Evolutionary conservation across 2,888 invertebrate species (phyloP), one percentile per base, ranked within the genome.

Genomic region (Koerneria pararmatus): DNA sequence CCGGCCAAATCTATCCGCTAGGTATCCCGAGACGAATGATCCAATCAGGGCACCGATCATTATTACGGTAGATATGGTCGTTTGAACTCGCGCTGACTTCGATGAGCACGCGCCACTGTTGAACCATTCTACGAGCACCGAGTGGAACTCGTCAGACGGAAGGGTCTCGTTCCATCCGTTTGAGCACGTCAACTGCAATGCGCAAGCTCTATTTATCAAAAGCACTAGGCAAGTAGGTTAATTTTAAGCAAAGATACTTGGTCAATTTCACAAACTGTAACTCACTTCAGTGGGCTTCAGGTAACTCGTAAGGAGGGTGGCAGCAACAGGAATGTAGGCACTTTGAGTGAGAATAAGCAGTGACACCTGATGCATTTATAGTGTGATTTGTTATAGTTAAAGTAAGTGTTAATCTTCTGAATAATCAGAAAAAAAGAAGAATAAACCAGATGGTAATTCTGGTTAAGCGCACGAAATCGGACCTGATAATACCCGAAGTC

Each of bases 21-120:
- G 31, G 63, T 70, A 78, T 11, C 82, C 82, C 32, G 78, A 71
- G 31, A 72, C 22, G 49, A 81, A 74, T 1, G 82, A 71, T 27
- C 82, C 82, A 6, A 76, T 27, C 0, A 80, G 59, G 5, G 77
- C 82, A 37, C 80, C 80, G 35, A 72, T 64, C 80, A 82, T 80
- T 19, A 79, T 67, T 54, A 22, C 19, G 24, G 35, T 54, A 41
- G n/a, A 31, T 27, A 63, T 27, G 1, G 22, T 11, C 5, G 63
- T 63, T 41, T 35, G 35, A 3, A 63, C 27, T 1, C 11, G 11
- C 35, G 11, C n/a, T 29, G 54, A 27, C 11, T 27, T 2, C 63
- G 35, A 37, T 31, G 53, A 54, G 54, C 63, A 63, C 29, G 27
- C 63, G n/a, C n/a, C n/a, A n/a, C n/a, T n/a, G 2, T 54, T 19